Evolutionary conservation across 2,797 vertebrate genomes (phyloP), one percentile per base, ranked within the genome.

Genomic region (Pterois miles): DNA sequence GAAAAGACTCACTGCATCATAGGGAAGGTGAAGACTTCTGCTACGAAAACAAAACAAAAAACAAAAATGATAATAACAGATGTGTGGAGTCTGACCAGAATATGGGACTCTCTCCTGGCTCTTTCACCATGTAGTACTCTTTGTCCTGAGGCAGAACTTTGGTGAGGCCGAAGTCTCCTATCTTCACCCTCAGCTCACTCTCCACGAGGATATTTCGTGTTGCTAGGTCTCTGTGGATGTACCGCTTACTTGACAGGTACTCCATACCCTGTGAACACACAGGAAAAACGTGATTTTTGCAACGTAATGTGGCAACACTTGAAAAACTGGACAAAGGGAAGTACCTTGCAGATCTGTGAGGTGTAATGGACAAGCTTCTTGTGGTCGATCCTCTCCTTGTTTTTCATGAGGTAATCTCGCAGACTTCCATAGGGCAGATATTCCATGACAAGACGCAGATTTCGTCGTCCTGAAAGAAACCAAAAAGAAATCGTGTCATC

Each of bases 101-200:
- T 88, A 99, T 99, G 76, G 98, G 98, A 83, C 98, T 99, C 93
- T 99, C 98, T 67, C 98, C 98, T 5, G 98, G 98, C 86, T 99
- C 97, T 84, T 97, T 97, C 14, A 99, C 98, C 92, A 98, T 99
- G 93, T 99, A 99, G 89, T 99, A 99, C 78, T 99, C 98, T 88
- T 99, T 99, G 87, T 98, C 98, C 93, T 98, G 98, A 48, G 98
- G 98, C 82, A 99, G 94, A 53, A 99, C 96, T 94, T 99, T 99
- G 2, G 98, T 99, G 86, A 99, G 95, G 25, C 98, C 98, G 78
- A 99, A 99, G 87, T 99, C 98, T 81, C 98, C 98, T 53, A 99
- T 99, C 95, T 99, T 99, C 74, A 99, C 98, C 91, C 97, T 94
- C 76, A 95, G 94, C 92, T 99, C 98, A 54, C 97, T 99, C 91